phyloP scores from a whole-genome alignment of 1,140 invertebrate genomes.

The Drosophila seguyi region DNA sequence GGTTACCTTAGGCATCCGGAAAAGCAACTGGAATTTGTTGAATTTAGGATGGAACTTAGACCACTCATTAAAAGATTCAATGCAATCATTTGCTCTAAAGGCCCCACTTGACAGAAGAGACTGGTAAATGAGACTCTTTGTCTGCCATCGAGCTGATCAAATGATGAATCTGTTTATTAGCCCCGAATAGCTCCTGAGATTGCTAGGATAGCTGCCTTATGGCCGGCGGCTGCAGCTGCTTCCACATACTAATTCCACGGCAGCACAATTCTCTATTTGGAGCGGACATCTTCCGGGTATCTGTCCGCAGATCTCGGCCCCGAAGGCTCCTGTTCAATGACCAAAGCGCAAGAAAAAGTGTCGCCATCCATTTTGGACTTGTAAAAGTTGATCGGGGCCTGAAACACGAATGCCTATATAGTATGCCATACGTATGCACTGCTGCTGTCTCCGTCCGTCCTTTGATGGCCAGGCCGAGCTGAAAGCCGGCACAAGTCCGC shows the following conservation, averaged over 20 bases:
- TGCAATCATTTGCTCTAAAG: no score
- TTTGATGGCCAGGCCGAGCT: conserved; percentile 74
- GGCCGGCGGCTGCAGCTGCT: conserved; percentile 3
- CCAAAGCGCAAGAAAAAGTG: conserved; percentile 71
- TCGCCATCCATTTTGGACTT: conserved; percentile 64
- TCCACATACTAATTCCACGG: conserved; percentile 31
- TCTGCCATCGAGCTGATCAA: background rate
- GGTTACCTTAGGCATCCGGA: no score
- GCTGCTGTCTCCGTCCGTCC: conserved; percentile 50
- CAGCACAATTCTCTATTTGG: conserved; percentile 28
- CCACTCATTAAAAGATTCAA: no score
- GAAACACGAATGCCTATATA: conserved; percentile 67
- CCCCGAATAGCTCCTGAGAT: background rate
- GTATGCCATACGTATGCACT: conserved; percentile 35
- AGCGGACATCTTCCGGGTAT: conserved; percentile 22
- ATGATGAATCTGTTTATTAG: conserved; percentile 36
- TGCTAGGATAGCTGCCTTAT: background rate
- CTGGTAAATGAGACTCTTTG: background rate
- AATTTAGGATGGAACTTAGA: no score
- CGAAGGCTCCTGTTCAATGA: conserved; percentile 58
- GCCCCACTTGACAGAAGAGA: background rate
- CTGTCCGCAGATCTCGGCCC: conserved; percentile 39
- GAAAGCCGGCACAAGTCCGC: conserved; percentile 82
- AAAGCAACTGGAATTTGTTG: no score
- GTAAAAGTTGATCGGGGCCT: conserved; percentile 54